Evolutionary conservation across 2,888 invertebrate species (phyloP), one percentile per base, ranked within the genome.

Genomic region (Halictus quadricinctus): DNA sequence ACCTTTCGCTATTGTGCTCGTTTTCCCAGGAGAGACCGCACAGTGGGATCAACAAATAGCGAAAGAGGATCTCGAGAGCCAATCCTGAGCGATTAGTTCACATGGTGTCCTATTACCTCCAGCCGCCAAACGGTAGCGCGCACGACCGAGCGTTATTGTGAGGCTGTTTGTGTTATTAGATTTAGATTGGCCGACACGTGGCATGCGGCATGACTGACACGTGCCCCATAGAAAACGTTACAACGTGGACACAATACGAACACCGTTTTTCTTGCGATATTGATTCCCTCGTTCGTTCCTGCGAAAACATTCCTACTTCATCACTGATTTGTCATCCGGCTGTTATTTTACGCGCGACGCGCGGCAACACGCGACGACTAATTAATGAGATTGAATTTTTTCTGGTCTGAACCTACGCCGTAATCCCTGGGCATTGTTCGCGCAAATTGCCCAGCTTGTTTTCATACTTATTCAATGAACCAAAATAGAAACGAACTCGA

Each of bases 131-230:
- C 92, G 91, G 87, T 86, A 72, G 77, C 87, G 74, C 72, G 73
- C 80, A 89, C 82, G 90, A 87, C 87, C 87, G 87, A 86, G 88
- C 87, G 90, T 91, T 90, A 93, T 93, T 93, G 93, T 92, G 85
- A 90, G 91, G 91, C 92, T 94, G 94, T 94, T 94, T 94, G 94
- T 90, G 91, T 94, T 94, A 94, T 94, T 94, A 94, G 94, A 94
- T 94, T 94, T 94, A 91, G 93, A 94, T 94, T 93, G 94, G 90
- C 87, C 86, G 91, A 86, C 94, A 93, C 94, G 94, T 93, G 93
- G 85, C 91, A 41, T 43, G 88, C 72, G 69, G 81, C 75, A 75
- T 74, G 88, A 79, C 83, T 41, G 90, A 41, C 91, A 89, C 91
- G 91, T 91, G 91, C 79, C 89, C 80, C 77, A 88, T 85, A 85